Percentiles rank a stretch among this genome's conserved stretches.
Evolutionary conservation across 1,140 invertebrate genomes (phyloP).

Genomic region (Nebria ingens): DNA sequence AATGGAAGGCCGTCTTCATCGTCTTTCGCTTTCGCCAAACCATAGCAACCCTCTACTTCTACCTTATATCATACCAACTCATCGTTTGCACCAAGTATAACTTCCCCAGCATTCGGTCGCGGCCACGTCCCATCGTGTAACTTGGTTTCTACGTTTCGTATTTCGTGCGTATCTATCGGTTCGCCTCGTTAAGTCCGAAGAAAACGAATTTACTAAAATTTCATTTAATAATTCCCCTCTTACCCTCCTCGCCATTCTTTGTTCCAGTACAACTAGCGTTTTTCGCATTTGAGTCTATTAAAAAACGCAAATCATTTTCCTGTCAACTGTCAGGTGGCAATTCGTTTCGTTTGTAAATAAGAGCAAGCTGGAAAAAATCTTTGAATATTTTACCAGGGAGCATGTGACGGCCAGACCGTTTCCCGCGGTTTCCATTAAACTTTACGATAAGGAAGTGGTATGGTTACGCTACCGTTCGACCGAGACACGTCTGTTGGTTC

Average conservation of each 20-base stretch:
- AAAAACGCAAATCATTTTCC: conserved; percentile 3
- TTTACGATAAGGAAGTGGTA: neutral
- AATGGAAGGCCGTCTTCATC: no score
- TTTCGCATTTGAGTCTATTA: no score
- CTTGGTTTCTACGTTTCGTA: neutral
- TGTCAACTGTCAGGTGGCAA: conserved; percentile 4
- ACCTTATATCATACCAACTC: neutral
- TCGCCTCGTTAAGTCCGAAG: neutral
- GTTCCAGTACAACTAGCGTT: no score
- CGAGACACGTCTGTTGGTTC: neutral
- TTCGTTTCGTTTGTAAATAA: conserved; percentile 8
- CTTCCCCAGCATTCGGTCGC: no score
- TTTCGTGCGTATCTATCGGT: neutral
- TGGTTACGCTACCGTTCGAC: neutral
- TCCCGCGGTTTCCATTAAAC: conserved; percentile 2
- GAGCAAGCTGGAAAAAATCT: conserved; percentile 3
- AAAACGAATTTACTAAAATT: conserved; percentile 10
- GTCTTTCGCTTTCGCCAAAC: neutral
- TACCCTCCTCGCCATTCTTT: no score
- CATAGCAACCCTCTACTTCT: neutral
- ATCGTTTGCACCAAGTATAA: no score
- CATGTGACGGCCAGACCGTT: neutral
- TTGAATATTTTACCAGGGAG: neutral
- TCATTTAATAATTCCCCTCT: conserved; percentile 9
- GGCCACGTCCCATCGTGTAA: no score